phyloP scores from a whole-genome alignment of 2,113 vertebrate genomes.

The Tringa solitaria region DNA sequence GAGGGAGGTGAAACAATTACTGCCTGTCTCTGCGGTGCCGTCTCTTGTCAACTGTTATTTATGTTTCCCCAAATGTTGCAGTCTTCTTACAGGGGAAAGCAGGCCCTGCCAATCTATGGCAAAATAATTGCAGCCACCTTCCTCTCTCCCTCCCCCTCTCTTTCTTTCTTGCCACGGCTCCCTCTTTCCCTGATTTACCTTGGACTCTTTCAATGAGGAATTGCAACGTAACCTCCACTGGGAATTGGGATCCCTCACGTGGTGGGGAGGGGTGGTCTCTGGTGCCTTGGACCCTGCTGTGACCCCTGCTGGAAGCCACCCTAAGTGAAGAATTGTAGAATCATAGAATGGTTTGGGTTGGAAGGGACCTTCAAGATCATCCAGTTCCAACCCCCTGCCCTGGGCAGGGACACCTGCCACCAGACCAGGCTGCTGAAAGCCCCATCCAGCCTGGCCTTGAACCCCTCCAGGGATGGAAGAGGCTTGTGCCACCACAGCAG shows the following conservation, averaged over 20 bases:
- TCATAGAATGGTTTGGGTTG: no score
- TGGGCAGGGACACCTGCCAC: no score
- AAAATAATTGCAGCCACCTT: slow-evolving; percentile 44
- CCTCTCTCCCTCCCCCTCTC: neutral
- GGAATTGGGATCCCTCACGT: neutral
- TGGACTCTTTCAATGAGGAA: neutral
- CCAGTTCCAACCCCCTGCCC: no score
- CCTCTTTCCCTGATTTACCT: neutral
- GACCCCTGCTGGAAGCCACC: neutral
- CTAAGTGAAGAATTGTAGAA: neutral
- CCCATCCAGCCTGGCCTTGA: no score
- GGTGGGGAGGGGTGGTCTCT: neutral
- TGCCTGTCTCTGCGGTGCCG: slow-evolving; percentile 43
- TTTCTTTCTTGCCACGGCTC: neutral
- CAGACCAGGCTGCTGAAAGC: no score
- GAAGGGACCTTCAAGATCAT: no score
- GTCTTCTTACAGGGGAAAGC: slow-evolving; percentile 37
- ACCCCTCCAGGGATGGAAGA: neutral
- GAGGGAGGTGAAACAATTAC: slow-evolving; percentile 69
- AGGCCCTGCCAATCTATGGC: slow-evolving; percentile 42
- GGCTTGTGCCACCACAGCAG: neutral
- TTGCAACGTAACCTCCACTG: neutral
- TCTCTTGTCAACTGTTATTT: slow-evolving; percentile 68
- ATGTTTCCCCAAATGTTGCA: slow-evolving; percentile 61
- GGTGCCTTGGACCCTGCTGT: neutral